Conservation (phyloP, 2,113 vertebrate species). For the Ciconia maguari region DNA sequence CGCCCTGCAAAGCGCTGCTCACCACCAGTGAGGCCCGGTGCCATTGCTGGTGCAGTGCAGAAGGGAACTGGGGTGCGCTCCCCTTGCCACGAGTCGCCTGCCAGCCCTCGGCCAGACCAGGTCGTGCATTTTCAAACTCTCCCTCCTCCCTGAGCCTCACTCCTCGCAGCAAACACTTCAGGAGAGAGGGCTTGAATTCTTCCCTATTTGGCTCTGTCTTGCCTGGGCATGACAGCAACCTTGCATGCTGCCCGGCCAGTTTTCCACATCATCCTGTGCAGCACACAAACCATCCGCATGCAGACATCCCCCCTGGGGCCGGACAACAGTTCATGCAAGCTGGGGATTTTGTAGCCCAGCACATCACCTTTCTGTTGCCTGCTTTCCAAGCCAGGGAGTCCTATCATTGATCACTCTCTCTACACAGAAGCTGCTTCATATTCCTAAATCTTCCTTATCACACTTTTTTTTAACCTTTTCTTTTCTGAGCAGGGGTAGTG, state of each 20-base stretch:
- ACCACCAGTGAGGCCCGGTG: accelerated
- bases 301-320: background rate
- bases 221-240: background rate
- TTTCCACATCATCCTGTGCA: background rate
- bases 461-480: background rate
- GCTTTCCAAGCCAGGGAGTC: background rate
- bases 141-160: background rate
- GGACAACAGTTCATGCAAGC: background rate
- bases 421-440: background rate
- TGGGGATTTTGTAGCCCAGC: background rate
- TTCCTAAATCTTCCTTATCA: background rate
- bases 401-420: background rate
- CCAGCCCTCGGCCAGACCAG: background rate
- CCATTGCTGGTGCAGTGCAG: accelerated
- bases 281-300: accelerated
- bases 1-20: accelerated
- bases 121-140: background rate
- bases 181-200: background rate
- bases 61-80: accelerated
- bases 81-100: accelerated
- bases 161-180: accelerated
- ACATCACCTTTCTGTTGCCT: background rate
- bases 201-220: background rate
- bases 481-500: background rate
- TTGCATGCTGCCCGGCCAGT: accelerated